Evolutionary conservation across 1,140 invertebrate species (phyloP).

Genomic region (Heterodera schachtii): DNA sequence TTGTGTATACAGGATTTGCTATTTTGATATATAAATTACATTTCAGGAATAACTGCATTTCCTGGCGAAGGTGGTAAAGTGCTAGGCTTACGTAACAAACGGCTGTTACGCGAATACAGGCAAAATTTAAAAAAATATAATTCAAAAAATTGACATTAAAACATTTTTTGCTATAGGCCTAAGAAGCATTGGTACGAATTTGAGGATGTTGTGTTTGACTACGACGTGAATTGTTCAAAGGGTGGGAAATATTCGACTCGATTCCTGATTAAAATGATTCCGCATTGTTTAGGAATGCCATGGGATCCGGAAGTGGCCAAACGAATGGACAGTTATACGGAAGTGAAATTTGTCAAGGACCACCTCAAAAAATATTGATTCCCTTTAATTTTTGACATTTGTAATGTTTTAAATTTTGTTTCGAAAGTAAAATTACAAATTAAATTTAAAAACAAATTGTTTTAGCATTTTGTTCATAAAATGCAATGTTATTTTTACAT

Average conservation of each 20-base stretch:
- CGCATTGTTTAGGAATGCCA: conserved; percentile 40
- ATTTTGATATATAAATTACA: background rate
- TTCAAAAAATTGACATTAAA: background rate
- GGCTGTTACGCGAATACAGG: conserved; percentile 53
- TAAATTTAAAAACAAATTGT: too few species aligned
- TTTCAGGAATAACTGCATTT: conserved; percentile 61
- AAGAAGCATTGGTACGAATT: conserved; percentile 64
- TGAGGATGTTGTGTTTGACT: conserved; percentile 57
- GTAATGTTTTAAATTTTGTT: background rate
- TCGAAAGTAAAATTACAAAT: too few species aligned
- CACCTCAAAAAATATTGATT: conserved; percentile 18
- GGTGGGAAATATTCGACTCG: background rate
- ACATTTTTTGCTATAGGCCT: conserved; percentile 32
- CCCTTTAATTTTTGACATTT: background rate
- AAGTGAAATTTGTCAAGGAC: conserved; percentile 41
- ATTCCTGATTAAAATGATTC: conserved; percentile 30
- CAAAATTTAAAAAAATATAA: background rate
- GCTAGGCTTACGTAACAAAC: conserved; percentile 54
- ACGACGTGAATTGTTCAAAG: conserved; percentile 8
- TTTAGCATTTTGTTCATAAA: too few species aligned
- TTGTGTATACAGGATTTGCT: too few species aligned
- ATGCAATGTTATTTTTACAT: too few species aligned
- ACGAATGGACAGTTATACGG: conserved; percentile 59
- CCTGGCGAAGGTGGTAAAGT: conserved; percentile 57
- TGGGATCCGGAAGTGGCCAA: conserved; percentile 61